Conservation (phyloP, 2,113 vertebrate genomes). For the rat (Rattus norvegicus) region DNA sequence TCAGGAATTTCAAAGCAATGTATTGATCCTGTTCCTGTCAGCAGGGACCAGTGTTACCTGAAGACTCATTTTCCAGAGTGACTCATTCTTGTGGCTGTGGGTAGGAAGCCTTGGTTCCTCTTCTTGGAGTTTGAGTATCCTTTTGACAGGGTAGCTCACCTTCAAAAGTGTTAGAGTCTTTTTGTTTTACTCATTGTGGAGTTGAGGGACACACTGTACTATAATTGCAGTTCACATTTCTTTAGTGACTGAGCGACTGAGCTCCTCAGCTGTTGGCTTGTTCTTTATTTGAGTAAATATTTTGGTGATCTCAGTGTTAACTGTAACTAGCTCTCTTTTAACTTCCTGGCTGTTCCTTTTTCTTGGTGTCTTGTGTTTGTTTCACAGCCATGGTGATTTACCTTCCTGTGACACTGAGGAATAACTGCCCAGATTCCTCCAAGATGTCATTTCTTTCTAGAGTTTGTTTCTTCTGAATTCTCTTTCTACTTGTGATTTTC, state of each 20-base stretch:
- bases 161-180: not conserved
- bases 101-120: not conserved
- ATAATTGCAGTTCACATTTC: constrained; percentile 11
- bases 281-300: not conserved
- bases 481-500: constrained; percentile 17
- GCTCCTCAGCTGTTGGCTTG: not conserved
- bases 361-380: not conserved
- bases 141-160: not conserved
- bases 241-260: not conserved
- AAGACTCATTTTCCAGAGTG: not conserved
- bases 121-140: not conserved
- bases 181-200: not conserved
- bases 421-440: not conserved
- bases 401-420: not conserved
- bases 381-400: not conserved
- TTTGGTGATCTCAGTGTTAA: not conserved
- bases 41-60: not conserved
- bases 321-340: not conserved
- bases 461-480: constrained; percentile 44
- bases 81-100: not conserved
- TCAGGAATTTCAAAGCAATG: not conserved
- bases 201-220: not conserved
- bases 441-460: not conserved
- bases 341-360: not conserved
- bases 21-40: not conserved